Base-by-base conservation (phyloP, 2,113 vertebrate genomes). In the Barbus barbus region DNA sequence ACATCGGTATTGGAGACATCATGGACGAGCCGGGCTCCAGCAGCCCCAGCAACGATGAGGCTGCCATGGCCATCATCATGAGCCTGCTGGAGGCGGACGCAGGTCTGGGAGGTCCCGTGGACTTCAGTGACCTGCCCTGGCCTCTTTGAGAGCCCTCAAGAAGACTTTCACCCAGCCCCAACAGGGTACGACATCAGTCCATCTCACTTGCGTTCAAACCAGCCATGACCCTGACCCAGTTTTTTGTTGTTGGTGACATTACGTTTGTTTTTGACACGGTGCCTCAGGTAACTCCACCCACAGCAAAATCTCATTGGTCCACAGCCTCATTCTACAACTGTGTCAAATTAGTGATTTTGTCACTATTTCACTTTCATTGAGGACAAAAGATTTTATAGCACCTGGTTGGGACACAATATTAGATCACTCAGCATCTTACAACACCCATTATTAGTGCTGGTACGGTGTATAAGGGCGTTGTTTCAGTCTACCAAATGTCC, bases 61-160 rank as follows among this genome's bases (percentile, higher is more conserved):
- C 96, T 1, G 97, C 97, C 0, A 97, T 98, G 96, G 97, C 96
- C 0, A 97, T 98, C 46, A 98, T 98, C 75, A 97, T 98, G 97
- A 98, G 97, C 90, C 92, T 98, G 87, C 91, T 98, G 91, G 97
- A 98, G 94, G 96, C 97, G 0, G 97, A 98, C 0, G 96, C 95
- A 18, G 97, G 95, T 85, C 94, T 98, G 2, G 95, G 96, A 9
- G 96, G 96, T 44, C 93, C 96, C 0, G 96, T 95, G 71, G 96
- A 97, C 92, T 96, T 98, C 78, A 97, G 96, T 1, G 96, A 97
- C 87, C 93, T 98, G 87, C 96, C 97, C 7, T 98, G 97, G 97
- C 96, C 96, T 77, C 90, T 92, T 11, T 86, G 58, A 86, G 36
- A 63, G 13, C 1, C 51, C 6, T 8, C 6, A 69, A 36, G 44